These are phyloP conservation scores for Acanthococcus lagerstroemiae DNA, from an alignment of 2,888 invertebrate genomes.

Conservation along the genomic window DNA sequence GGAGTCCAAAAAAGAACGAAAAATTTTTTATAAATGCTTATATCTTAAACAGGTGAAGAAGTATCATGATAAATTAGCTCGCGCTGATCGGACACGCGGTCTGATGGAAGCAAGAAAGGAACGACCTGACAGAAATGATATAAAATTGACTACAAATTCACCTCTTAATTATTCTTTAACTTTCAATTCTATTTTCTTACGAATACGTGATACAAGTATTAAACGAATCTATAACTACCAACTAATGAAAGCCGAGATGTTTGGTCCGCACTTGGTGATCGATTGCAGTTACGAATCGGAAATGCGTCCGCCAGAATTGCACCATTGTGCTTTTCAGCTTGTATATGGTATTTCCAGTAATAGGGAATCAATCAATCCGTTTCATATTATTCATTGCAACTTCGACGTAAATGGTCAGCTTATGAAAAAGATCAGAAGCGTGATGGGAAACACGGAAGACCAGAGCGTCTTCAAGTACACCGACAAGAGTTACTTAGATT, in stretches of 20 bases:
- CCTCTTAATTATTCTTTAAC: not conserved
- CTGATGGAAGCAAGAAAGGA: not conserved
- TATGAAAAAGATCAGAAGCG: not conserved
- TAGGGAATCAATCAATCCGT: not conserved
- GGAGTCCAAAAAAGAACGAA: not conserved
- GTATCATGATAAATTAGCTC: too few relatives aligned
- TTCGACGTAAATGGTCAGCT: not conserved
- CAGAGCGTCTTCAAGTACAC: not conserved
- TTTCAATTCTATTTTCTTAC: constrained; percentile 5
- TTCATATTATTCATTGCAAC: constrained; percentile 13
- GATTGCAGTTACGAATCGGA: constrained; percentile 16
- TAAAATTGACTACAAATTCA: not conserved
- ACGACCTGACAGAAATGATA: not conserved
- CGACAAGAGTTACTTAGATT: constrained; percentile 14
- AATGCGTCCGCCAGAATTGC: constrained; percentile 3
- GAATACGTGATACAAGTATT: not conserved
- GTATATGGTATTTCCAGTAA: not conserved
- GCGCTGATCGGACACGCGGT: too few relatives aligned
- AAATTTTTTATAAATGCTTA: not conserved
- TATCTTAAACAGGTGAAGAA: too few relatives aligned
- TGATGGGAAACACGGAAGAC: not conserved
- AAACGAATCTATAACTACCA: constrained; percentile 3
- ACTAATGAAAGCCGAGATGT: not conserved
- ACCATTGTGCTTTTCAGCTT: not conserved
- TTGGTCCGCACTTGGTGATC: constrained; percentile 18